A percentile compares a stretch with the other conserved stretches of the same genome.
Evolutionary conservation across 2,888 invertebrate genomes (phyloP).

Genomic region (Timema podura): DNA sequence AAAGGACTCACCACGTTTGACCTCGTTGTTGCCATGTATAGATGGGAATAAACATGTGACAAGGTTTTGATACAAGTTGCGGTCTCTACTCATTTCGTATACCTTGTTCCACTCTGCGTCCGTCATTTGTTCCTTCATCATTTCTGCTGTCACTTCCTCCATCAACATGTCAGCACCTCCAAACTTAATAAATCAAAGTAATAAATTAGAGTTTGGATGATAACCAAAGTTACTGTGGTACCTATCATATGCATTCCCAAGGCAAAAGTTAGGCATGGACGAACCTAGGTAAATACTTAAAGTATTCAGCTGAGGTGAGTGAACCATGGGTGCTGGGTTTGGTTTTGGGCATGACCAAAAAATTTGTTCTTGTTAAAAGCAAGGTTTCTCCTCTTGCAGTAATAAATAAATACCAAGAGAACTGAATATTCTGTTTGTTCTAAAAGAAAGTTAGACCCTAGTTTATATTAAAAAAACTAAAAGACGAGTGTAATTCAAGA

Average conservation of each 20-base stretch:
- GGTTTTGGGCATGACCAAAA: not conserved
- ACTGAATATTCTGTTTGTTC: no score
- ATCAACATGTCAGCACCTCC: conserved; percentile 79
- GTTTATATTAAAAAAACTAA: no score
- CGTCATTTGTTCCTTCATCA: conserved; percentile 91
- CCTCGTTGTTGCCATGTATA: conserved; percentile 94
- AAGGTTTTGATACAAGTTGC: conserved; percentile 83
- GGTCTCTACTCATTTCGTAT: conserved; percentile 95
- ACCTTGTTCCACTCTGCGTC: conserved; percentile 92
- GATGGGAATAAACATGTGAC: conserved; percentile 91
- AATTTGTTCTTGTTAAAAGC: not conserved
- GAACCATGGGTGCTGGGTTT: no score
- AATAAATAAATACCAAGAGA: no score
- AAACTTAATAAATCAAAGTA: conserved; percentile 49
- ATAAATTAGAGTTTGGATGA: not conserved
- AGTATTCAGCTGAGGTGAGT: no score
- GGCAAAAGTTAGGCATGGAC: no score
- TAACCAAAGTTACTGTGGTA: no score
- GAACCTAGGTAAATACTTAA: no score
- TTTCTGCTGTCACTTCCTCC: conserved; percentile 86
- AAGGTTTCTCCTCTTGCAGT: no score
- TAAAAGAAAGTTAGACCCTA: no score
- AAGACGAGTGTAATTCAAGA: no score
- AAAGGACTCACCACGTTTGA: conserved; percentile 61
- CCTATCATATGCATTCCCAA: no score